Base-by-base conservation (phyloP, 2,113 vertebrate species). In the Myodes glareolus region DNA sequence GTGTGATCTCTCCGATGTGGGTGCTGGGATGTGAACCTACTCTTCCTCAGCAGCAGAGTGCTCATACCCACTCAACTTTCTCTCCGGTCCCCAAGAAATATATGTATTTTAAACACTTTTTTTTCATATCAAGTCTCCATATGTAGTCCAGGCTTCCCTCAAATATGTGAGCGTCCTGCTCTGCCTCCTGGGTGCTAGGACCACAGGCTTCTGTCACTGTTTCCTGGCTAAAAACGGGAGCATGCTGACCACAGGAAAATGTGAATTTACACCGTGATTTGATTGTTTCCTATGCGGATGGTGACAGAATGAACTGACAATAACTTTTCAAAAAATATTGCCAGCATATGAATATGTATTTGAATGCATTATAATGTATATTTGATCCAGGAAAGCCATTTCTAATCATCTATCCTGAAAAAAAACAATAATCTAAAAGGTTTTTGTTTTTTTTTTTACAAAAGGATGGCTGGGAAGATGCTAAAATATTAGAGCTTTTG, bases 351-450 rank as follows among this genome's bases (percentile, higher is more conserved):
- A 81, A 36, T n/a, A 55, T 25, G 33, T 31, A 52, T 29, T 86
- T 36, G 13, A 47, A 67, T 55, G 45, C 23, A 58, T 68, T 68
- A n/a, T 58, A 85, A n/a, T 82, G 25, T 63, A 84, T 42, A 13
- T 73, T 88, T 65, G 61, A 65, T 17, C 68, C 90, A 89, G n/a
- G 39, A 93, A 93, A 47, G 3, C 1, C 42, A 82, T 82, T 95
- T 87, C 73, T 92, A 93, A 95, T 42, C 87, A 9, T 90, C 42
- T 76, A 50, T n/a, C 70, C 63, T 92, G n/a, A 63, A 25, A 92
- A 92, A 61, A 94, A 81, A 84, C 25, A 29, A 84, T 58, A 27
- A 61, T 76, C 80, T 92, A 52, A 90, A 88, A 77, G 52, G 93
- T 19, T 5, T 94, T 78, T 88, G n/a, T n/a, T n/a, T 19, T 5